These are phyloP conservation scores for Cabera pusaria DNA, from an alignment of 2,888 invertebrate genomes.

Conservation along the genomic window DNA sequence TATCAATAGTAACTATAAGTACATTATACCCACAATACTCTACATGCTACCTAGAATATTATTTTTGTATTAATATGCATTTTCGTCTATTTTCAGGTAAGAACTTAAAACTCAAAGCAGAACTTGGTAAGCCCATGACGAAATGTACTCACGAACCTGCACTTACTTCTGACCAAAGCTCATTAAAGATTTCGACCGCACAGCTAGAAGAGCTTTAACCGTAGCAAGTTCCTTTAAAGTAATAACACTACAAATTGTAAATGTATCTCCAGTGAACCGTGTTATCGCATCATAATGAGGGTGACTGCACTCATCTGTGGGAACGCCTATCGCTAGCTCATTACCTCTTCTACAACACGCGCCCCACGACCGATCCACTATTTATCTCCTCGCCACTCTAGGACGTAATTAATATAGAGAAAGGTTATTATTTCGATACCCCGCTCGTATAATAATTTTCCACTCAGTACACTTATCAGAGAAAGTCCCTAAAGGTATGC, in stretches of 20 bases:
- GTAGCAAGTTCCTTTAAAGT: neutral
- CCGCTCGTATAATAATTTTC: conserved; percentile 55
- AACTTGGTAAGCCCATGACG: conserved; percentile 21
- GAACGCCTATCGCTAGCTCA: conserved; percentile 58
- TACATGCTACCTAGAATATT: too few species aligned
- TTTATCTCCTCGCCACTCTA: conserved; percentile 68
- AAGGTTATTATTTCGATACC: conserved; percentile 73
- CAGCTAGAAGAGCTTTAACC: too few species aligned
- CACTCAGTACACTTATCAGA: conserved; percentile 61
- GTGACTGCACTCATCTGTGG: conserved; percentile 56
- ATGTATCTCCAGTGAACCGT: neutral
- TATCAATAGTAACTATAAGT: too few species aligned
- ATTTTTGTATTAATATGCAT: too few species aligned
- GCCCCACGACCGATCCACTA: conserved; percentile 38
- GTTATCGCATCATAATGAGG: conserved; percentile 40
- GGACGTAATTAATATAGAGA: conserved; percentile 76
- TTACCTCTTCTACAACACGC: conserved; percentile 60
- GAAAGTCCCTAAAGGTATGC: conserved; percentile 65
- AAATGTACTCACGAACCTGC: too few species aligned
- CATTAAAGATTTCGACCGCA: too few species aligned
- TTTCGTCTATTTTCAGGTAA: conserved; percentile 45
- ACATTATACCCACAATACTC: too few species aligned
- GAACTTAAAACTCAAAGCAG: conserved; percentile 22
- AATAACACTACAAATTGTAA: neutral
- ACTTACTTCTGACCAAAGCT: too few species aligned